These are phyloP conservation scores for Hyles euphorbiae DNA, from an alignment of 1,140 invertebrate species.

Conservation along the genomic window DNA sequence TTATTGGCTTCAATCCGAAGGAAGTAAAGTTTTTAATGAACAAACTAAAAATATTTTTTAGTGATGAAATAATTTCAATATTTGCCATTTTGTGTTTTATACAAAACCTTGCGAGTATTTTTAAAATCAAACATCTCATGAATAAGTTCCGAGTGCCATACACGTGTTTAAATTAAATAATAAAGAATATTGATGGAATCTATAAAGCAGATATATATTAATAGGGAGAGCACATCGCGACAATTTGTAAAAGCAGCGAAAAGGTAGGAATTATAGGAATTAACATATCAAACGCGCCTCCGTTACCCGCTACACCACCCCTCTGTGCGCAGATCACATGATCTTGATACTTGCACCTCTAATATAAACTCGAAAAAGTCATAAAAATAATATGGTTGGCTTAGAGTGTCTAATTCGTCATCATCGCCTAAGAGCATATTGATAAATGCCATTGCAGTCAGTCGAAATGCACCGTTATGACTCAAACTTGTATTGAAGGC, in stretches of 20 bases:
- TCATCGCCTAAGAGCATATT: no score
- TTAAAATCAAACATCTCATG: neutral
- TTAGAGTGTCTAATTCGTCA: no score
- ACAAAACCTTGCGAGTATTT: neutral
- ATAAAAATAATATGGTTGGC: no score
- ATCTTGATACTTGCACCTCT: conserved; percentile 21
- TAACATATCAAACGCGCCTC: conserved; percentile 57
- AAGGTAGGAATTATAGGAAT: conserved; percentile 46
- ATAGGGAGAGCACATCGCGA: neutral
- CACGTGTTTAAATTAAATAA: neutral
- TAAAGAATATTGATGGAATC: neutral
- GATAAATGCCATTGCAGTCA: no score
- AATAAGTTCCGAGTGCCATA: neutral
- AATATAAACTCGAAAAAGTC: neutral
- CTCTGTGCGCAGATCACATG: conserved; percentile 10
- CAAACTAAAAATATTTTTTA: no score
- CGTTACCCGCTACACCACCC: conserved; percentile 35
- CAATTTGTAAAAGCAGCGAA: conserved; percentile 37
- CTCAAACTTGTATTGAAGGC: no score
- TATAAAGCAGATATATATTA: neutral
- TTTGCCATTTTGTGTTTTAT: neutral
- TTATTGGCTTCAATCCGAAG: no score
- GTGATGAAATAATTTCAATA: no score
- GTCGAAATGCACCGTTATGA: no score
- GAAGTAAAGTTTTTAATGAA: no score